Base-by-base conservation (phyloP, 2,113 vertebrate genomes). In the Romanogobio albipinnatus region DNA sequence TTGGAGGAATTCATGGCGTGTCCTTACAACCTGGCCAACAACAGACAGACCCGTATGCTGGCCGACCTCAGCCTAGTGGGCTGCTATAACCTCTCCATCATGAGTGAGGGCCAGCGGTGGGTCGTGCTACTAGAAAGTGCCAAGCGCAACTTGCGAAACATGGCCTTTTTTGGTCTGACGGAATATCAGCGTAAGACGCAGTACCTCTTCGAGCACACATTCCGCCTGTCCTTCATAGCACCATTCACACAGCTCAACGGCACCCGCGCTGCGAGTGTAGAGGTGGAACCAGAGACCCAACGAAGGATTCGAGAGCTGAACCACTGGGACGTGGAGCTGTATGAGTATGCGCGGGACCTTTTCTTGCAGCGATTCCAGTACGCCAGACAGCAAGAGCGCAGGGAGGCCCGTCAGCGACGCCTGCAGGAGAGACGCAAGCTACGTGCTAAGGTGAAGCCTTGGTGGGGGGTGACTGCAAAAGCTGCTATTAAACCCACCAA, bases 141-240 rank as follows among this genome's bases (percentile, higher is more conserved):
- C 81, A 99, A 98, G 86, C 95, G 96, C 47, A 99, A 99, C 93
- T 93, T 99, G 84, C 95, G 96, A 22, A 93, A 94, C 19, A 99
- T 99, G 97, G 97, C 98, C 3, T 99, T 99, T 93, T 99, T 96
- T 0, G 98, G 98, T 76, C 96, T 99, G 73, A 99, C 98, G 0
- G 98, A 99, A 80, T 98, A 98, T 91, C 98, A 99, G 89, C 96
- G 98, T 26, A 98, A 99, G 91, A 99, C 98, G 83, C 98, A 99
- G 92, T 99, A 99, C 89, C 93, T 99, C 84, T 99, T 99, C 49
- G 98, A 99, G 89, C 96, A 96, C 81, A 98, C 97, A 77, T 99
- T 99, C 93, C 96, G 93, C 90, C 94, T 99, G 95, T 96, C 96
- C 90, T 99, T 99, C 93, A 98, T 99, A 59, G 96, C 96, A 0